Base-by-base conservation (phyloP, 2,797 vertebrate genomes). In the Eutrigla gurnardus region DNA sequence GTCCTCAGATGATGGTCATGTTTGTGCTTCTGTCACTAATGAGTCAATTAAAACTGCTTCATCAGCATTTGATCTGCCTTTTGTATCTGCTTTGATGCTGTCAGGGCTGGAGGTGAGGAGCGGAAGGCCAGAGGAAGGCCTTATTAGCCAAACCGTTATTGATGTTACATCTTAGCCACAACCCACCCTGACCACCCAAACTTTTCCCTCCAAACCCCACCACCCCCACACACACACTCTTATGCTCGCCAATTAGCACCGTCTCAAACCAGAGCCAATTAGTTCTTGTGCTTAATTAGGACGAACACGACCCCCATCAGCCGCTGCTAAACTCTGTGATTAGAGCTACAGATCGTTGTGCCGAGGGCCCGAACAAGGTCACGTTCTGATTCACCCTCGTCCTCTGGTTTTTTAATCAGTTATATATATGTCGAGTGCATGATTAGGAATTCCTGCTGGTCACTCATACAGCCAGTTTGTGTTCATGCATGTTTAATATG, bases 251-350 rank as follows among this genome's bases (percentile, higher is more conserved):
- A 87, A 85, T 93, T 89, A 90, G 68, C 73, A 47, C 33, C 37
- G 36, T 66, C 77, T 85, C 67, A 80, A 79, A 77, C 61, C 60
- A 43, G 50, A 77, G 83, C 85, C 87, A 88, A 86, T 92, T 92
- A 88, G 73, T 68, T 61, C 50, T 49, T 66, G 54, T 81, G 65
- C 58, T 77, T 90, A 80, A 89, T 91, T 81, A 89, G 75, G 67
- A 82, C 7, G 68, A 87, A 85, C 87, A 84, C n/a, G 75, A 83
- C 78, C 85, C 75, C 70, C 52, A 42, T 71, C 65, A 75, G 71
- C 69, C 18, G 1, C 10, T 2, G 35, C 63, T 68, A 73, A 80
- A 15, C 59, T 64, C 74, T 58, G 72, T 77, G 86, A 88, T 91
- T 82, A 88, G 78, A 66, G 33, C 67, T 75, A 37, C 80, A 82